Base-by-base conservation (phyloP, 2,888 invertebrate genomes). In the Macrosiphum euphorbiae region DNA sequence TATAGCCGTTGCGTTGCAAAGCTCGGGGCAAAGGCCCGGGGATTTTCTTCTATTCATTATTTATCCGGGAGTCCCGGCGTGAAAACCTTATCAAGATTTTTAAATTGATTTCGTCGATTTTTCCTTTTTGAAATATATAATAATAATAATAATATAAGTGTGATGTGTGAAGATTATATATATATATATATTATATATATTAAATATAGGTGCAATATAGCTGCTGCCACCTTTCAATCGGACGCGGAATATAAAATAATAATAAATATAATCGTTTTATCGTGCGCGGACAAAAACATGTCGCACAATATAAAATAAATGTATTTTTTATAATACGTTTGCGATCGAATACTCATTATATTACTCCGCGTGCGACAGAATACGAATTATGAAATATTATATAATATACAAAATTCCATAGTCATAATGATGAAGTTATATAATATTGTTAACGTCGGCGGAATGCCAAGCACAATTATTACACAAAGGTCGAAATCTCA, bases 21-120 rank as follows among this genome's bases (percentile, higher is more conserved):
- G 85, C 85, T 94, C 90, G 47, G 61, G 44, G 44, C 78, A 86
- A 90, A 86, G 67, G 89, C 58, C 89, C 90, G 58, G 94, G 94
- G 94, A 94, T 94, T 94, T 94, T 90, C 90, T 94, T 90, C 94
- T 94, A 94, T 94, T 94, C 94, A 94, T 94, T 94, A 94, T 94
- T 94, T 94, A 94, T 94, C 94, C 86, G 61, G 90, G 67, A 78
- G 35, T 44, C 85, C 67, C 35, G 85, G 94, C 90, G 90, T 85
- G 94, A 94, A 94, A 94, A 94, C 90, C 89, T 94, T 90, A 86
- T 94, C 86, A 90, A 94, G 94, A 94, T 90, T 90, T 90, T 94
- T 90, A 94, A 94, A 94, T 94, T 94, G 94, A 94, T 94, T 94
- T 52, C 94, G 90, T 90, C 86, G 94, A 90, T 94, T 94, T 90